Evolutionary conservation across 2,888 invertebrate species (phyloP), one percentile per base, ranked within the genome.

Genomic region (Panorpa germanica): DNA sequence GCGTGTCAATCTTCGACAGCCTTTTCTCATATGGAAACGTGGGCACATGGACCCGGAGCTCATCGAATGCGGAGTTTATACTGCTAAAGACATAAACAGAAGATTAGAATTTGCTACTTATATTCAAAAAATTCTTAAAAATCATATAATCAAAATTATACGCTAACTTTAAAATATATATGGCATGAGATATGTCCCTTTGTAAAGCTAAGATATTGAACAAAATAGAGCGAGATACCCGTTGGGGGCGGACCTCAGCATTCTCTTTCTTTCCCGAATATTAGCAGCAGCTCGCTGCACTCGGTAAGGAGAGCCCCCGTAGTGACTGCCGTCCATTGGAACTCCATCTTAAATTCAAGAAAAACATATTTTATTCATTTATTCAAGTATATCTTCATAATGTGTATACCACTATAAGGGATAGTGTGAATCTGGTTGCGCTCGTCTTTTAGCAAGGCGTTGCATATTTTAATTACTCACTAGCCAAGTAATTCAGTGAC

Each of bases 61-160:
- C 93, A 65, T 96, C 93, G 69, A 95, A 95, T 55, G 93, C 95
- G 58, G 88, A 86, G 74, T 91, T 91, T 65, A 96, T 96, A 72
- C 91, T 95, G 77, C 83, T 85, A 73, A 67, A 74, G 58, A 51
- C 34, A 42, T 34, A 32, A 37, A 36, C 34, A 19, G 31, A 33
- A 38, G 35, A 28, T 30, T 25, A 19, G 26, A 30, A 30, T 31
- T 31, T 34, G 32, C 28, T 31, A 21, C 16, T 5, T 17, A 26
- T 5, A 26, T 13, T 5, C 6, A 26, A 5, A 5, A 6, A n/a
- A 10, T 25, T 10, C 6, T 10, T 25, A 25, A 8, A 10, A 8
- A 10, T 7, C n/a, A 6, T 25, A 10, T 10, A 8, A 10, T 8
- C 10, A 10, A n/a, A n/a, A n/a, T n/a, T 31, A 29, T 30, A 5